Evolutionary conservation across 2,113 vertebrate species (phyloP), one percentile per base, ranked within the genome.

Genomic region (Oreochromis spilurus): DNA sequence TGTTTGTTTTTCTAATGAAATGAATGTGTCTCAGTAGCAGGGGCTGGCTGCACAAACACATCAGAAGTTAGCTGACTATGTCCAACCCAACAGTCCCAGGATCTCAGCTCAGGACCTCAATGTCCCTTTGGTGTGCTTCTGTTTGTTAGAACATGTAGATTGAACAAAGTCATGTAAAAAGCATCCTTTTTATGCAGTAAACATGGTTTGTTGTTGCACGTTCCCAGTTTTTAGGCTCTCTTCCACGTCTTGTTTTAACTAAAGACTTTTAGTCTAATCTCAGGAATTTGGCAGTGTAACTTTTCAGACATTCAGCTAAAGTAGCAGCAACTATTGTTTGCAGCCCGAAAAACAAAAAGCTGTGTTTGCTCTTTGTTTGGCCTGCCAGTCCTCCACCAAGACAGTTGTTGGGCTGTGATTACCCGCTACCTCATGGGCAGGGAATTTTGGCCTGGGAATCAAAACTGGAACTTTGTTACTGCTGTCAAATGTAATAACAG

Each of bases 101-200:
- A 87, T 82, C 88, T 86, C 17, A 79, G 79, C 88, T 92, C 89
- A 90, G 91, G 88, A 84, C 90, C 55, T 75, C 70, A 83, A 82
- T 29, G 52, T 89, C 85, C 34, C 53, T 67, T 78, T 19, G 54
- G 31, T 78, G 57, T 26, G 34, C 84, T 81, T 79, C 4, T 85
- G 54, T 65, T 65, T 58, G 24, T 77, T 50, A 0, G 48, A 90
- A 43, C 83, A 0, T 57, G 19, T 36, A 43, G 38, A 79, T 54
- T 34, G 45, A 38, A 81, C 40, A 13, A 57, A 48, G 40, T 75
- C 21, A 57, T 9, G 19, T 36, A 1, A 79, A 78, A 16, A 31
- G 24, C 58, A 65, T 81, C 7, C 13, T 17, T 40, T 38, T 40
- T 10, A 26, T 29, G 16, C 10, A 11, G 26, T 77, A 31, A 77